Base-by-base conservation (phyloP, 2,113 vertebrate species). In the Pungitius pungitius region DNA sequence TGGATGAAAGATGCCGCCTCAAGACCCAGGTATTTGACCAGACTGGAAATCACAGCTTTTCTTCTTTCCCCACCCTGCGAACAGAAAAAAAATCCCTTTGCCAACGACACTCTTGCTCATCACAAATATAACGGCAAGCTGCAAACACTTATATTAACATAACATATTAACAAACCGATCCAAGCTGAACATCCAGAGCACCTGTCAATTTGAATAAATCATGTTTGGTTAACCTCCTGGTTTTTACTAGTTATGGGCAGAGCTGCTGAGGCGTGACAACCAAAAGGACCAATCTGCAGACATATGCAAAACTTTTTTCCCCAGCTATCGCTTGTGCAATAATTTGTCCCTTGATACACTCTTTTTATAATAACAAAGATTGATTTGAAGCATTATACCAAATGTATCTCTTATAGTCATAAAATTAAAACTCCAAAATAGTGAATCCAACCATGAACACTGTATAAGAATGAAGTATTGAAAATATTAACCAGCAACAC, bases 11-110 rank as follows among this genome's bases (percentile, higher is more conserved):
- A 62, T 33, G 82, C 80, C 0, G 91, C 92, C 82, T 93, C 88
- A 3, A 82, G 88, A 22, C 92, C 92, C 0, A 94, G 80, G 71
- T 92, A 93, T 81, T 66, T 88, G 69, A 86, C 89, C 87, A 94
- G 81, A 74, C 88, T 93, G 47, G 71, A 78, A 54, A 94, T 14
- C 43, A 94, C 92, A 17, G 89, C 91, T 26, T 85, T 67, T 71
- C 84, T 84, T 71, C 90, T 90, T 64, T 91, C 86, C 22, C n/a
- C 80, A 56, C 17, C 37, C 92, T 93, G 85, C 10, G 85, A 79
- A 78, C 61, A 70, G 52, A 80, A 51, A 30, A n/a, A 10, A 75
- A 59, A 75, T 8, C 13, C 7, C 45, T 22, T 15, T 69, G 52
- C 47, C 18, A 60, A 58, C 14, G 8, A 27, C 40, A 49, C 45